A percentile compares a stretch with the other conserved stretches of the same genome.
These are phyloP conservation scores for Arenaria interpres DNA, from an alignment of 2,113 vertebrate species.

Conservation along the genomic window DNA sequence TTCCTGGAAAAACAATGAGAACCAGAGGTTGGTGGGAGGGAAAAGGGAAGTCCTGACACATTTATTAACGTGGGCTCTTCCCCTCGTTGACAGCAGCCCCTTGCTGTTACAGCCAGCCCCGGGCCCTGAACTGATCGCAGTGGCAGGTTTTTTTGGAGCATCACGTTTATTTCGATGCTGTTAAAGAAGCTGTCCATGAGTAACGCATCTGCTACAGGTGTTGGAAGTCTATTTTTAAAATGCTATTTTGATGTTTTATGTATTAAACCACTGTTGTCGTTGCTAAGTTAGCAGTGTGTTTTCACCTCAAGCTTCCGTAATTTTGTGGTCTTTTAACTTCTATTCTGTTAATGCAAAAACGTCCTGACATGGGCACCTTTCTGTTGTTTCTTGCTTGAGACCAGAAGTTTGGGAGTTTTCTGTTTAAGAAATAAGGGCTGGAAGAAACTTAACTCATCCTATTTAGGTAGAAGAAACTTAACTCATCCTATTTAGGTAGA, in stretches of 20 bases:
- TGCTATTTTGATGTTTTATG: rapidly evolving
- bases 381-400: not conserved
- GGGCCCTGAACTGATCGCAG: not conserved
- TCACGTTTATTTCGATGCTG: not conserved
- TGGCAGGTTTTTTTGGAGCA: not conserved
- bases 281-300: not conserved
- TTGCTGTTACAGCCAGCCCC: too few relatives aligned
- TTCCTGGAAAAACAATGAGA: not conserved
- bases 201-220: not conserved
- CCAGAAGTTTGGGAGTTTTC: not conserved
- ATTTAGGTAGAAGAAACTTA: not conserved
- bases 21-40: not conserved
- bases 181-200: not conserved
- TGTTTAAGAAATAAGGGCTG: not conserved
- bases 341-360: not conserved
- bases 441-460: not conserved
- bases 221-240: not conserved
- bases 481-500: not conserved
- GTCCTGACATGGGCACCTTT: rapidly evolving
- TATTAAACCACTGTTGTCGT: not conserved
- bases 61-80: rapidly evolving
- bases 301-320: not conserved
- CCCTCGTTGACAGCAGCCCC: not conserved
- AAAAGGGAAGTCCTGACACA: not conserved
- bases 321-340: not conserved